These are phyloP conservation scores for Agrotis segetum DNA, from an alignment of 2,888 invertebrate species.

Conservation along the genomic window DNA sequence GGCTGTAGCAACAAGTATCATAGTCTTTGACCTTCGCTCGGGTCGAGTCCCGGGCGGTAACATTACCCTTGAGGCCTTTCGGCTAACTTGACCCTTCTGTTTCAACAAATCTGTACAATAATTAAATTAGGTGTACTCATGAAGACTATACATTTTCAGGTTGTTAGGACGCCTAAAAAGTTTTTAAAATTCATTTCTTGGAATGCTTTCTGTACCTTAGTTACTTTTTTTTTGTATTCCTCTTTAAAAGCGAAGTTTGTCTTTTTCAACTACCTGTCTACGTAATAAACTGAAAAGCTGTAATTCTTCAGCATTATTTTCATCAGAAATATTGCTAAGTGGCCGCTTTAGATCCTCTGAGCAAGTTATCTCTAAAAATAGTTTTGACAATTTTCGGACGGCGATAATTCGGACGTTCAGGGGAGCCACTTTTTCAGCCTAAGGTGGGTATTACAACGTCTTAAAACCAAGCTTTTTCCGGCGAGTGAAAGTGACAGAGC, in stretches of 20 bases:
- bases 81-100: conserved; percentile 34
- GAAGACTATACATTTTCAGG: neutral
- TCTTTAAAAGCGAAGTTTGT: neutral
- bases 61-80: conserved; percentile 36
- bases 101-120: conserved; percentile 45
- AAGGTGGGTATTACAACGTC: too few species aligned
- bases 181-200: neutral
- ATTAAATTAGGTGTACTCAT: conserved; percentile 29
- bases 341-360: too few species aligned
- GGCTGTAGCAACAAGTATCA: conserved; percentile 44
- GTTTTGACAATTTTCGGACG: too few species aligned
- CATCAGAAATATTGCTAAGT: too few species aligned
- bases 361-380: too few species aligned
- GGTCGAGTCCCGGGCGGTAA: conserved; percentile 21
- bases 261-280: neutral
- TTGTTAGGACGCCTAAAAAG: neutral
- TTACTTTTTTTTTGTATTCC: neutral
- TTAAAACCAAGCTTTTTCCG: too few species aligned
- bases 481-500: too few species aligned
- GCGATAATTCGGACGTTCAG: too few species aligned
- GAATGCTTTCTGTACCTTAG: neutral
- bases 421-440: too few species aligned
- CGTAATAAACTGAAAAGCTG: neutral
- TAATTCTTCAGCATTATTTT: neutral
- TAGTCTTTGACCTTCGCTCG: conserved; percentile 41